A percentile compares a stretch with the other conserved stretches of the same genome.
phyloP scores from a whole-genome alignment of 2,113 vertebrate genomes.

The Phyllostomus discolor region DNA sequence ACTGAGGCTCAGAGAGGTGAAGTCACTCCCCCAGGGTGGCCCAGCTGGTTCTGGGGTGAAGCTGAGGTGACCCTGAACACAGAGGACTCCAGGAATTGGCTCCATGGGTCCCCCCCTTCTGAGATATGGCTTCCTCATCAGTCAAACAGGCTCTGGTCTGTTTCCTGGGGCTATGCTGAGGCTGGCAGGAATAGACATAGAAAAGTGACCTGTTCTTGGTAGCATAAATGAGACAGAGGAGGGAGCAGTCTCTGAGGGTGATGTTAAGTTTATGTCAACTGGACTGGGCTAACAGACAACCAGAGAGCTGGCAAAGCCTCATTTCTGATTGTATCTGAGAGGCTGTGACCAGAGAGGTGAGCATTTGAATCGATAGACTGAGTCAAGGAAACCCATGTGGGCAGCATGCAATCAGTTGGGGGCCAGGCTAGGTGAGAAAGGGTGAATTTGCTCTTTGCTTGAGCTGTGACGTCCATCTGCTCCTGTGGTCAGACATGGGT shows the following conservation, averaged over 20 bases:
- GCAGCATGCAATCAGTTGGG: not conserved
- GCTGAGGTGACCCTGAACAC: not conserved
- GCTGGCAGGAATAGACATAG: not conserved
- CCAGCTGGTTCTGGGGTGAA: not conserved
- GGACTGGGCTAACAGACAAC: not conserved
- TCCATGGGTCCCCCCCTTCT: not conserved
- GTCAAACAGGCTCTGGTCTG: not conserved
- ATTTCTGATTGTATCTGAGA: not conserved
- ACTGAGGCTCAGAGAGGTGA: not conserved
- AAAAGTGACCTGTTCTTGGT: not conserved
- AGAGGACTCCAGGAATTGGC: not conserved
- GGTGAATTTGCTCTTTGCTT: not conserved
- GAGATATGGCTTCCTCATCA: not conserved
- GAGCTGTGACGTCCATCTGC: not conserved
- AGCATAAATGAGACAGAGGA: not conserved
- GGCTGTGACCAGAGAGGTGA: not conserved
- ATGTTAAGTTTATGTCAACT: not conserved
- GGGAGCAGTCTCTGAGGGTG: not conserved
- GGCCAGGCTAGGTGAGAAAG: not conserved
- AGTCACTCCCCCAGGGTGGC: too few species aligned
- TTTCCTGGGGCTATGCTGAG: too few species aligned
- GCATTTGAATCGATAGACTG: not conserved
- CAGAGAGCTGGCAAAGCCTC: not conserved
- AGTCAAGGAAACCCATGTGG: not conserved
- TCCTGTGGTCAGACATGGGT: not conserved